Conservation (phyloP, 1,140 invertebrate genomes). For the Ceratosolen solmsi region DNA sequence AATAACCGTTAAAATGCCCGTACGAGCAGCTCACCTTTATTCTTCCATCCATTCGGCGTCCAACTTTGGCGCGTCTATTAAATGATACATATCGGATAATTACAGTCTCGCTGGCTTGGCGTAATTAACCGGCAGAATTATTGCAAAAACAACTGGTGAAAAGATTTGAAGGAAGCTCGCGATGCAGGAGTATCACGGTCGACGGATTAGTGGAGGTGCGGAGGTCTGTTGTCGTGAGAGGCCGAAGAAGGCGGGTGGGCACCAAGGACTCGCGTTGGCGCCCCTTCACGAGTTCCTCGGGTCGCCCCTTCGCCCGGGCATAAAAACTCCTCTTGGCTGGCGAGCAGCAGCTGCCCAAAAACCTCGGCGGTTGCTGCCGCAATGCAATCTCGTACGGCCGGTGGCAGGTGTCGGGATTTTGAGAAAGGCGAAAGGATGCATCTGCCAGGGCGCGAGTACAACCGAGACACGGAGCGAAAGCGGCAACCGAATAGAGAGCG, state of each 20-base stretch:
- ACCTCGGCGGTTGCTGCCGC: not conserved
- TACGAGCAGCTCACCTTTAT: not conserved
- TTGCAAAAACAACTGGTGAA: not conserved
- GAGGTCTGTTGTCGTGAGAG: not conserved
- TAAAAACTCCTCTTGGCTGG: not conserved
- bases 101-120: constrained; percentile 25
- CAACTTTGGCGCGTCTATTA: not conserved
- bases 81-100: constrained; percentile 37
- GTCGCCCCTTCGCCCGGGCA: not conserved
- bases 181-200: not conserved
- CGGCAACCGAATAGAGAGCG: not conserved
- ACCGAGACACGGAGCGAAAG: not conserved
- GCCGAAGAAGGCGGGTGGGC: not conserved
- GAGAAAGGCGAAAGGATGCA: not conserved
- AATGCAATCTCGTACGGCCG: no score
- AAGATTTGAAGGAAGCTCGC: not conserved
- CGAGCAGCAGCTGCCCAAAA: constrained; percentile 17
- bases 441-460: no score
- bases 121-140: constrained; percentile 25
- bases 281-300: not conserved
- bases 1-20: not conserved
- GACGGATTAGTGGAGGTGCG: not conserved
- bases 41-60: not conserved
- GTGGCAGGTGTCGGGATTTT: not conserved
- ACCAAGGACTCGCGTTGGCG: constrained; percentile 7